Evolutionary conservation across 1,140 invertebrate genomes (phyloP).

Genomic region (Atopsyche davidsoni): DNA sequence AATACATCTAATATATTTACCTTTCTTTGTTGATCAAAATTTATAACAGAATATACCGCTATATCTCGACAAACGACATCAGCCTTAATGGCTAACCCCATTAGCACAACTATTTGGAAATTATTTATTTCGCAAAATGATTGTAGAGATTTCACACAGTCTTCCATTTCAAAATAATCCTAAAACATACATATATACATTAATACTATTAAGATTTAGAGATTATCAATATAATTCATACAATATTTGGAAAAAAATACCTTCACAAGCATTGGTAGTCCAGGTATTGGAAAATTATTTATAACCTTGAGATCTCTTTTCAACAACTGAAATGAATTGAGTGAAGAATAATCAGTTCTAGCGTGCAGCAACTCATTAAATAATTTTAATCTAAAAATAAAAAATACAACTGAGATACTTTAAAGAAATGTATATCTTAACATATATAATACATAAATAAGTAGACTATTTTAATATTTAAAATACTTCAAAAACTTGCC

Average conservation of each 20-base stretch:
- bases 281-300: constrained; percentile 51
- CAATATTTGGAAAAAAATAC: no score
- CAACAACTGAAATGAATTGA: constrained; percentile 52
- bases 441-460: no score
- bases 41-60: constrained; percentile 41
- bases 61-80: constrained; percentile 46
- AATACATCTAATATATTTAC: no score
- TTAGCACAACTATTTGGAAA: constrained; percentile 40
- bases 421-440: no score
- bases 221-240: no score
- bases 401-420: no score
- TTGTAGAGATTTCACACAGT: no score
- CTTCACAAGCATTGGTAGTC: constrained; percentile 51
- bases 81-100: constrained; percentile 48
- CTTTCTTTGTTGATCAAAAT: constrained; percentile 21
- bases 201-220: no score
- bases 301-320: constrained; percentile 61
- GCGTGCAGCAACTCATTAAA: constrained; percentile 52
- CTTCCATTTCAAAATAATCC: no score
- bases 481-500: no score
- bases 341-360: constrained; percentile 50
- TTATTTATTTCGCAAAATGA: constrained; percentile 43
- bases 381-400: constrained; percentile 32
- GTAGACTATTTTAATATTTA: no score
- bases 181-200: no score